Percentiles rank a stretch among this genome's conserved stretches.
These are phyloP conservation scores for Rhyzopertha dominica DNA, from an alignment of 1,140 invertebrate genomes.

Conservation along the genomic window DNA sequence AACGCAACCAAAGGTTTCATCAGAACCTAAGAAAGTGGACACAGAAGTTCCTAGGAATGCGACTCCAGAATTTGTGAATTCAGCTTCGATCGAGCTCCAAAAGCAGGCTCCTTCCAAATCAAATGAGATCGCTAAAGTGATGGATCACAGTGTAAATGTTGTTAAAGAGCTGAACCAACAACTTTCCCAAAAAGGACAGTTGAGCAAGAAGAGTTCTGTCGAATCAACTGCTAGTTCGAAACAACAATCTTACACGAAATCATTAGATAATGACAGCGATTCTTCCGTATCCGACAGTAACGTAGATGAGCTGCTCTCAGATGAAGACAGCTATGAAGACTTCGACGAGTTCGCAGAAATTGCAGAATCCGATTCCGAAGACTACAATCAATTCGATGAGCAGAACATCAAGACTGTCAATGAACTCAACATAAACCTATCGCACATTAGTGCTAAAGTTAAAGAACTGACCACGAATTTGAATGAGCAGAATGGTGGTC, in stretches of 20 bases:
- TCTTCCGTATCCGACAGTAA: constrained; percentile 47
- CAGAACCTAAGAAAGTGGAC: no score
- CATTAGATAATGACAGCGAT: constrained; percentile 48
- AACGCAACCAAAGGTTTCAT: no score
- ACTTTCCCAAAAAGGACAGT: constrained; percentile 20
- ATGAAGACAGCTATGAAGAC: constrained; percentile 49
- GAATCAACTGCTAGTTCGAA: constrained; percentile 43
- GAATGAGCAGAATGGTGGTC: constrained; percentile 9
- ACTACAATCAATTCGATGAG: constrained; percentile 30
- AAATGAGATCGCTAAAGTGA: constrained; percentile 20
- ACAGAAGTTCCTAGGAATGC: no score
- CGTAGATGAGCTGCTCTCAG: constrained; percentile 26
- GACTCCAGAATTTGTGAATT: no score
- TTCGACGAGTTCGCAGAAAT: constrained; percentile 37
- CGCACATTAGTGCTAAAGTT: constrained; percentile 24
- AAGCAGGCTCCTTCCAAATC: constrained; percentile 14
- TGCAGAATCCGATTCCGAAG: constrained; percentile 25
- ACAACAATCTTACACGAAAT: constrained; percentile 43
- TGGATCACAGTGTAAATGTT: constrained; percentile 12
- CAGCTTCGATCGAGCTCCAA: not conserved
- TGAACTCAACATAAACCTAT: constrained; percentile 27
- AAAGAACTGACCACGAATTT: constrained; percentile 22
- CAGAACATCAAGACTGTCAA: constrained; percentile 20
- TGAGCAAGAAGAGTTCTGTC: constrained; percentile 34
- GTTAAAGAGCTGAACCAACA: constrained; percentile 18